A percentile compares a stretch with the other conserved stretches of the same genome.
phyloP scores from a whole-genome alignment of 2,888 invertebrate species.

The Napeogenes sylphis region DNA sequence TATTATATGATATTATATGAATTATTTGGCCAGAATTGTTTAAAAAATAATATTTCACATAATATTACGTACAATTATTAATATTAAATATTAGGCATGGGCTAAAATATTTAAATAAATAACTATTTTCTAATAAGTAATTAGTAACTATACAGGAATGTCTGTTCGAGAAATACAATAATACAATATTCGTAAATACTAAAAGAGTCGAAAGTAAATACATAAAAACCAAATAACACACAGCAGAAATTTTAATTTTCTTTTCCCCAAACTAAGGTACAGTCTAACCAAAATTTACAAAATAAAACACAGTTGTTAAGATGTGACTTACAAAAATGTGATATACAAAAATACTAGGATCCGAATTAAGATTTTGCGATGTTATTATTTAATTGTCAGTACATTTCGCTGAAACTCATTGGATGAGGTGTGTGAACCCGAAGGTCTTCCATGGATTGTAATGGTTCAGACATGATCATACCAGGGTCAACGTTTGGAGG shows the following conservation, averaged over 20 bases:
- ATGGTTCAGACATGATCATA: conserved; percentile 52
- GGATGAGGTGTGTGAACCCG: conserved; percentile 63
- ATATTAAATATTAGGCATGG: no score
- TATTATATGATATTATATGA: background rate
- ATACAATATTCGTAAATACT: no score
- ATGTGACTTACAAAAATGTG: no score
- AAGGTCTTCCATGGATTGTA: conserved; percentile 61
- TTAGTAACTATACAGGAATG: conserved; percentile 5
- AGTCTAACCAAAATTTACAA: no score
- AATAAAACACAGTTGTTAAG: no score
- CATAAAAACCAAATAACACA: no score
- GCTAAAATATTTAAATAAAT: conserved; percentile 1
- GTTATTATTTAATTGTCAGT: conserved; percentile 44
- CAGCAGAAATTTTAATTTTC: no score
- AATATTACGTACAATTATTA: no score
- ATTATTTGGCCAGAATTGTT: conserved; percentile 4
- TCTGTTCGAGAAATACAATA: no score
- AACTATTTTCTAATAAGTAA: conserved; percentile 8
- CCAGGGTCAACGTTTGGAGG: conserved; percentile 42
- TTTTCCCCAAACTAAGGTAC: no score
- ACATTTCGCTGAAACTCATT: conserved; percentile 62
- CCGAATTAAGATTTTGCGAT: background rate
- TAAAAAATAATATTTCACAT: no score
- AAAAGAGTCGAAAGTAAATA: no score
- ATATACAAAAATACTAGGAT: background rate